Conservation (phyloP, 2,797 vertebrate species). For the Myotis planiceps region DNA sequence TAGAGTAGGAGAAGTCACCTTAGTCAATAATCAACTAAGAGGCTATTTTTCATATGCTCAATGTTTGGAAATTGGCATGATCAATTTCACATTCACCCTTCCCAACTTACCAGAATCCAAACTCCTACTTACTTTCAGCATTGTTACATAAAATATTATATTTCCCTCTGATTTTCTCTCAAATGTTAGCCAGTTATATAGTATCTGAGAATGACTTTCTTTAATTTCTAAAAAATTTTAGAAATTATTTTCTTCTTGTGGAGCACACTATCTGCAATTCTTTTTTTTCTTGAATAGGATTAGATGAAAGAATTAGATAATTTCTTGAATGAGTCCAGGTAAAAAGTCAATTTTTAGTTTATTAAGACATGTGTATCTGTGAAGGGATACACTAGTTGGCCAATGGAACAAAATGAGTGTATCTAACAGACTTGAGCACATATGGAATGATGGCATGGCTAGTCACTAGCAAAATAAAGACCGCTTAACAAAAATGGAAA, state of each 20-base stretch:
- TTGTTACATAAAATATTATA: neutral
- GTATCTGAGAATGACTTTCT: neutral
- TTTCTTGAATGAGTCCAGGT: neutral
- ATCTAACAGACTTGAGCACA: neutral
- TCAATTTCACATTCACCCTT: neutral
- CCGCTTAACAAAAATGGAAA: neutral
- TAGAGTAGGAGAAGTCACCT: neutral
- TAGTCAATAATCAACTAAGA: neutral
- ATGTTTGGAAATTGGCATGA: neutral
- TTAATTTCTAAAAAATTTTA: neutral
- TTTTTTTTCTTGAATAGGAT: neutral
- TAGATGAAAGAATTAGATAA: neutral
- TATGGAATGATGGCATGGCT: neutral
- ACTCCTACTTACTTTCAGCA: neutral
- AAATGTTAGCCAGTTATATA: neutral
- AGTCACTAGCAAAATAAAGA: neutral
- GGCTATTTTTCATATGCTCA: neutral
- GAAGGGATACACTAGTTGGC: neutral
- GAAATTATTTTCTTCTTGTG: neutral
- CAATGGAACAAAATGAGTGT: neutral
- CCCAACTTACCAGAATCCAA: neutral
- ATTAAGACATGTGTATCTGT: neutral
- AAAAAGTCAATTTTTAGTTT: neutral
- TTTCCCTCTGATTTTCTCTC: neutral
- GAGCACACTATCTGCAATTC: neutral